These are phyloP conservation scores for Neosalanx taihuensis DNA, from an alignment of 2,797 vertebrate genomes.

Conservation along the genomic window DNA sequence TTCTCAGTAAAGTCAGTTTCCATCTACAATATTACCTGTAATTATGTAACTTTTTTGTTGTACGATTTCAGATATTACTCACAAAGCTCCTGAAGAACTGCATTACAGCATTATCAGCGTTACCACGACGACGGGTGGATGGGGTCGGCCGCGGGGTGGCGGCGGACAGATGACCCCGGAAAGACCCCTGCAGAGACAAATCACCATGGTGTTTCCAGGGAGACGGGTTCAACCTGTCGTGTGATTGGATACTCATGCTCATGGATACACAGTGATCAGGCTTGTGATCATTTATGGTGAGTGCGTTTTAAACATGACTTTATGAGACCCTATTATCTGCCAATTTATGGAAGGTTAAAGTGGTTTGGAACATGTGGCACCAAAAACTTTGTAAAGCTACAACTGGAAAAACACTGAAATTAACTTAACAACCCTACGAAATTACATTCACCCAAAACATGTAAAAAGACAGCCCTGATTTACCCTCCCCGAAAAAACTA, in stretches of 20 bases:
- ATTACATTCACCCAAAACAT: no score
- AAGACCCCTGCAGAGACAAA: conserved; percentile 67
- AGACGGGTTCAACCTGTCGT: not conserved
- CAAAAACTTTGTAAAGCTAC: no score
- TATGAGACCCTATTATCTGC: not conserved
- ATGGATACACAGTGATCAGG: not conserved
- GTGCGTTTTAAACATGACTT: not conserved
- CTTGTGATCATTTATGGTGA: not conserved
- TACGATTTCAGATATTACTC: conserved; percentile 40
- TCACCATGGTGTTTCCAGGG: not conserved
- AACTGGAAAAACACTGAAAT: no score
- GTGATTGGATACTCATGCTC: not conserved
- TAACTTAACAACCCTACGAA: no score
- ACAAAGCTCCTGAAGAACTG: conserved; percentile 81
- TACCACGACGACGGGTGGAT: conserved; percentile 66
- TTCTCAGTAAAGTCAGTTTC: not conserved
- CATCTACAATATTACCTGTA: not conserved
- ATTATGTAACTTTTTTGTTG: not conserved
- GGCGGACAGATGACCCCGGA: conserved; percentile 73
- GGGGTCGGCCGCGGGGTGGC: conserved; percentile 73
- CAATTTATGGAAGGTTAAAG: not conserved
- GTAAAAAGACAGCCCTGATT: no score
- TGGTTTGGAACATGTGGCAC: not conserved
- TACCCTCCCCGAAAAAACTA: not conserved
- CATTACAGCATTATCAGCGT: conserved; percentile 73